A percentile compares a stretch with the other conserved stretches of the same genome.
phyloP scores from a whole-genome alignment of 2,797 vertebrate species.

The Ctenochaetus hawaiiensis region DNA sequence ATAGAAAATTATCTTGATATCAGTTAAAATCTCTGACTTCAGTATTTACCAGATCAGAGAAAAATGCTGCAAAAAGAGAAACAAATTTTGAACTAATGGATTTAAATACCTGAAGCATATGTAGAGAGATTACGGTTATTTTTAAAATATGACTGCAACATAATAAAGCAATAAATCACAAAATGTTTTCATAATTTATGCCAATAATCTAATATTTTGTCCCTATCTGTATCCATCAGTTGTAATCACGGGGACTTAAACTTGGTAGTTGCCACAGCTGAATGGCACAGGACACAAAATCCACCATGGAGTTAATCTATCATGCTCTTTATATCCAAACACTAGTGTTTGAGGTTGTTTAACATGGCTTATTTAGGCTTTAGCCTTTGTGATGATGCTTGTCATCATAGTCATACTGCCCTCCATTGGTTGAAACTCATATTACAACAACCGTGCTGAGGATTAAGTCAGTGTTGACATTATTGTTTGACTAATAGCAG shows the following conservation, averaged over 20 bases:
- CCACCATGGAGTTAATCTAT: conserved; percentile 47
- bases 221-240: neutral
- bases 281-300: conserved; percentile 57
- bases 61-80: neutral
- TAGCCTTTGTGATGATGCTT: conserved; percentile 35
- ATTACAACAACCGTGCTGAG: conserved; percentile 65
- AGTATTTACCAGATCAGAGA: neutral
- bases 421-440: conserved; percentile 77
- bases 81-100: neutral
- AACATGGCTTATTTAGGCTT: conserved; percentile 54
- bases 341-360: conserved; percentile 52
- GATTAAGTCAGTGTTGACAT: conserved; percentile 8
- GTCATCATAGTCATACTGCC: conserved; percentile 86
- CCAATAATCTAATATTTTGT: neutral
- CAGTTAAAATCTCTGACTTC: neutral
- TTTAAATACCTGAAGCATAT: neutral
- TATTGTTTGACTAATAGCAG: conserved; percentile 38
- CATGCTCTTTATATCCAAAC: conserved; percentile 56
- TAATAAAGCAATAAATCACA: neutral
- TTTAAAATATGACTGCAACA: neutral
- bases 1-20: neutral
- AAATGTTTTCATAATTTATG: neutral
- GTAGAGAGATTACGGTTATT: neutral
- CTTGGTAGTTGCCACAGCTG: conserved; percentile 35
- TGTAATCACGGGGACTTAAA: conserved; percentile 19